Evolutionary conservation across 2,888 invertebrate species (phyloP), one percentile per base, ranked within the genome.

Genomic region (Drosophila demipolita): DNA sequence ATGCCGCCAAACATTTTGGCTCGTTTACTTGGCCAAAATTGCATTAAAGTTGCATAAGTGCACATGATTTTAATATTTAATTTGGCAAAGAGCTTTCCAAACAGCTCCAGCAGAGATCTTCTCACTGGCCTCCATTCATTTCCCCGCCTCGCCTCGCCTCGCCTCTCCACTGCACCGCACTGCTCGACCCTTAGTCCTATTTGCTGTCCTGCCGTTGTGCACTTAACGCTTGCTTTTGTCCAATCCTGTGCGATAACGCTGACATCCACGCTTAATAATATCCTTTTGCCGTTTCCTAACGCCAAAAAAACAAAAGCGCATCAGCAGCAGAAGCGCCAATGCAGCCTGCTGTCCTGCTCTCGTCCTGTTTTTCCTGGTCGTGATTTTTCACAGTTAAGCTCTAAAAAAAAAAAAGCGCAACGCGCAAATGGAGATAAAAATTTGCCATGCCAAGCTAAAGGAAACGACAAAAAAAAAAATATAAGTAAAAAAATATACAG

Each of bases 11-110:
- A 55, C 58, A 68, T 80, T 55, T 78, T 60, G 54, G 69, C 66
- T 75, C 87, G 85, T 85, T 88, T 83, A 79, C 87, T 91, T 90
- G 73, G 74, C 68, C 66, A 78, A 87, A 89, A 89, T 89, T 91
- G 91, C 90, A 91, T 89, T 89, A 89, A 89, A 89, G 79, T 90
- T 89, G 89, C 82, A 90, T 89, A 91, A 89, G 87, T 90, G 91
- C 91, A 89, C 85, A 89, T 85, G 85, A 80, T 82, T 85, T 90
- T 83, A 90, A 90, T 90, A 91, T 90, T 90, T 90, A 90, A 90
- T 90, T 91, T 91, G 73, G 81, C 81, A 90, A 90, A 89, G 80
- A 89, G 89, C 90, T 89, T 89, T 90, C 67, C 87, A 71, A 81
- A 75, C 72, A 75, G 65, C 68, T 66, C 35, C 73, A 52, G 50